Percentiles rank a stretch among this genome's conserved stretches.
Evolutionary conservation across 2,113 vertebrate species (phyloP).

Genomic region (Brachionichthys hirsutus): DNA sequence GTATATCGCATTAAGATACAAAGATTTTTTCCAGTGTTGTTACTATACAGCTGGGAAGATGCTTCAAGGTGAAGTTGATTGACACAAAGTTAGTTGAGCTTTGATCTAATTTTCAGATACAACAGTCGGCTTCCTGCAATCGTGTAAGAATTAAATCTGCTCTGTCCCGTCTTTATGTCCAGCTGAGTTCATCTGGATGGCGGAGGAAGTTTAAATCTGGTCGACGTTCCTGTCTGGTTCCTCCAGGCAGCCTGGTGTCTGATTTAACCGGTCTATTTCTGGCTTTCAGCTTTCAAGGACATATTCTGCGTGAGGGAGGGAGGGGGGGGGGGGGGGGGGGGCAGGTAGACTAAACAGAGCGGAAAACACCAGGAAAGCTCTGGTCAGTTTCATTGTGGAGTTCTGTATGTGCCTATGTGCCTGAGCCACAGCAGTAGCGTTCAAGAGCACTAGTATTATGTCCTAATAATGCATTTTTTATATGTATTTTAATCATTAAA

Average conservation of each 20-base stretch:
- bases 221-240: slow-evolving; percentile 52
- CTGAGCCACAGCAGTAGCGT: too few relatives aligned
- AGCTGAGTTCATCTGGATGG: slow-evolving; percentile 22
- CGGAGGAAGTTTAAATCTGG: slow-evolving; percentile 43
- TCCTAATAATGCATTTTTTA: too few relatives aligned
- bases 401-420: too few relatives aligned
- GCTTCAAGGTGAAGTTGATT: slow-evolving; percentile 33
- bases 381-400: too few relatives aligned
- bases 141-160: slow-evolving; percentile 3
- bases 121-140: slow-evolving; percentile 3
- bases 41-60: neutral
- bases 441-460: too few relatives aligned
- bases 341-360: too few relatives aligned
- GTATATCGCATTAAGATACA: too few relatives aligned
- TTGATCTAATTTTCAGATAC: slow-evolving; percentile 41
- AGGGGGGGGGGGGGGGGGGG: too few relatives aligned
- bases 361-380: too few relatives aligned
- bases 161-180: slow-evolving; percentile 8
- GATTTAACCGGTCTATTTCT: slow-evolving; percentile 56
- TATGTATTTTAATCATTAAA: too few relatives aligned
- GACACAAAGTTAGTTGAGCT: slow-evolving; percentile 13
- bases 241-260: slow-evolving; percentile 53
- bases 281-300: slow-evolving; percentile 44
- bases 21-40: too few relatives aligned
- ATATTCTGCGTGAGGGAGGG: neutral